Evolutionary conservation across 2,113 vertebrate species (phyloP), one percentile per base, ranked within the genome.

Genomic region (Callopanchax toddi): DNA sequence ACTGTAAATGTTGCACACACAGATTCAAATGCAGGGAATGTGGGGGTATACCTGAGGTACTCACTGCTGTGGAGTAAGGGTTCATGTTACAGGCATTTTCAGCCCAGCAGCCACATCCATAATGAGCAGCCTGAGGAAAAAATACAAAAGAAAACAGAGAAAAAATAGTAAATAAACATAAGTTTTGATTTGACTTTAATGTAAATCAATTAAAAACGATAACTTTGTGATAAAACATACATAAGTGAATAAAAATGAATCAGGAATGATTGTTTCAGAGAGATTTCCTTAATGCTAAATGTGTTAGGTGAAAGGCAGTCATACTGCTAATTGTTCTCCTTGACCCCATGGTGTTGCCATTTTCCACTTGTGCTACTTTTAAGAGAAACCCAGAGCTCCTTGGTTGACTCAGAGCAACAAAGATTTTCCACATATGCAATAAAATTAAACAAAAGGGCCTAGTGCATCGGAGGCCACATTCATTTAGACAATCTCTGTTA

Each of bases 81-180:
- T 94, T 96, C 82, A 93, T 91, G 82, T 94, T 93, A 91, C 93
- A 93, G 74, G 93, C 93, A 70, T 99, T 98, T 91, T 99, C 96
- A 91, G 97, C 97, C 97, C 97, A 99, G 92, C 97, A 99, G 80
- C 97, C 97, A 92, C 97, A 99, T 85, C 97, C 97, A 85, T 98
- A 99, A 88, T 97, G 96, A 94, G 97, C 96, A 89, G 97, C 97
- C 97, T 99, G 72, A 29, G 63, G 60, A 1, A 23, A 86, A 67
- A 89, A n/a, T n/a, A n/a, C n/a, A n/a, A n/a, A n/a, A n/a, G n/a
- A 17, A 46, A 45, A 45, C 26, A 37, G 63, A 53, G 5, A 44
- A 37, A 7, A 74, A 2, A 43, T n/a, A 45, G 54, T n/a, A 78
- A 45, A 45, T 62, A 6, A 21, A 66, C 18, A 46, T 5, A 1